Percentiles rank a stretch among this genome's conserved stretches.
These are phyloP conservation scores for Tipula lateralis DNA, from an alignment of 2,888 invertebrate species.

Conservation along the genomic window DNA sequence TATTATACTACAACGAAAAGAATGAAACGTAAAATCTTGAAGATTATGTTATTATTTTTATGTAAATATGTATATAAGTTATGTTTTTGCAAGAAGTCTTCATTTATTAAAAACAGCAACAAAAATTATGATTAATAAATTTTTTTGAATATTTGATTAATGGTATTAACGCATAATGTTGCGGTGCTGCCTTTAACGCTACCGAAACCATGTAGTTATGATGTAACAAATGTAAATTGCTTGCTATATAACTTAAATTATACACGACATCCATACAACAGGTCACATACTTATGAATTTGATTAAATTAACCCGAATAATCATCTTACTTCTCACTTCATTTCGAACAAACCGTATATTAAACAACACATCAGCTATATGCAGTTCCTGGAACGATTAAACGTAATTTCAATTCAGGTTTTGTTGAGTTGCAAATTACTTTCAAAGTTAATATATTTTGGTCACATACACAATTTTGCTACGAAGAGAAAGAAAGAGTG, in stretches of 20 bases:
- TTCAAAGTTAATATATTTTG: neutral
- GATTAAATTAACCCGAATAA: neutral
- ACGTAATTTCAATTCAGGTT: neutral
- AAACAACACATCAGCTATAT: neutral
- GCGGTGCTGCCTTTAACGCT: neutral
- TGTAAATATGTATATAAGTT: neutral
- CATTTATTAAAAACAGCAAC: neutral
- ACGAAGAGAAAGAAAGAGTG: neutral
- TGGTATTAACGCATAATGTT: neutral
- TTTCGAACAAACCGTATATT: neutral
- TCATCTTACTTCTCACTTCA: neutral
- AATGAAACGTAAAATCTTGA: neutral
- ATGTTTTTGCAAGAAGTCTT: neutral
- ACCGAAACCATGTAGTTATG: neutral
- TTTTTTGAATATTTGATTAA: neutral
- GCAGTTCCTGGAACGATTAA: neutral
- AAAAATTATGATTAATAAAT: neutral
- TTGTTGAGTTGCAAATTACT: neutral
- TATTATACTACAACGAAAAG: neutral
- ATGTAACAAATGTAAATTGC: neutral
- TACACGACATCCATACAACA: neutral
- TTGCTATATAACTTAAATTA: neutral
- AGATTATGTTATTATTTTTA: slow-evolving; percentile 15
- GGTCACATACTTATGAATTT: neutral
- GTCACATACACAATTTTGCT: neutral